These are phyloP conservation scores for Pinctada fucata DNA, from an alignment of 2,888 invertebrate species.

Conservation along the genomic window DNA sequence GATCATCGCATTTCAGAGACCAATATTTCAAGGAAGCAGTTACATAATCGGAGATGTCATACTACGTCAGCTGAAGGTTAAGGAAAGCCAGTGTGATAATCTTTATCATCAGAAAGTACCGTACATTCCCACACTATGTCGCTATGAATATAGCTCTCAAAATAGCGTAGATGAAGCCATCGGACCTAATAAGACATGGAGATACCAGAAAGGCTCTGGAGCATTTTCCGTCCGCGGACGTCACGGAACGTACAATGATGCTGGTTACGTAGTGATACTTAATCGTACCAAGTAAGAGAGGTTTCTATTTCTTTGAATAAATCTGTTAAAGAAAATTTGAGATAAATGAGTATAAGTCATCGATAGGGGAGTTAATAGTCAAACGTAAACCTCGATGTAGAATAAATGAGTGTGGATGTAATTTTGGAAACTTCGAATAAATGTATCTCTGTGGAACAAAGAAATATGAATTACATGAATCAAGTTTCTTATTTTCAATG, in stretches of 20 bases:
- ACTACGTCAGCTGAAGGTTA: conserved; percentile 65
- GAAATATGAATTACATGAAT: too few species aligned
- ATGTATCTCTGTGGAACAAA: too few species aligned
- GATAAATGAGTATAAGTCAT: background rate
- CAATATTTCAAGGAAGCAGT: conserved; percentile 41
- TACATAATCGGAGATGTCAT: conserved; percentile 68
- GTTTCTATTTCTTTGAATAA: background rate
- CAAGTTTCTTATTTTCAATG: too few species aligned
- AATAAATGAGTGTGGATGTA: too few species aligned
- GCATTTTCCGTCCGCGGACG: conserved; percentile 51
- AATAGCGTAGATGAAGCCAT: conserved; percentile 5
- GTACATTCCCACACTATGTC: conserved; percentile 42
- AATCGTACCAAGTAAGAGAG: conserved; percentile 52
- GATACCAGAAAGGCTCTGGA: conserved; percentile 5
- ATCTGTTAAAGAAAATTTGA: background rate
- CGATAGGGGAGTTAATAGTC: too few species aligned
- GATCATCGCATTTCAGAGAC: conserved; percentile 27
- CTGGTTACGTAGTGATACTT: conserved; percentile 60
- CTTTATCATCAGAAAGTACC: conserved; percentile 25
- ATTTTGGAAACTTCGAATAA: too few species aligned
- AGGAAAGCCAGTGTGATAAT: conserved; percentile 47
- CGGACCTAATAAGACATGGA: conserved; percentile 39
- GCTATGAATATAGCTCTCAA: conserved; percentile 36
- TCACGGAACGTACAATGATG: conserved; percentile 63
- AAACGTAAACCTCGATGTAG: too few species aligned